Evolutionary conservation across 2,797 vertebrate genomes (phyloP), one percentile per base, ranked within the genome.

Genomic region (Ataeniobius toweri): DNA sequence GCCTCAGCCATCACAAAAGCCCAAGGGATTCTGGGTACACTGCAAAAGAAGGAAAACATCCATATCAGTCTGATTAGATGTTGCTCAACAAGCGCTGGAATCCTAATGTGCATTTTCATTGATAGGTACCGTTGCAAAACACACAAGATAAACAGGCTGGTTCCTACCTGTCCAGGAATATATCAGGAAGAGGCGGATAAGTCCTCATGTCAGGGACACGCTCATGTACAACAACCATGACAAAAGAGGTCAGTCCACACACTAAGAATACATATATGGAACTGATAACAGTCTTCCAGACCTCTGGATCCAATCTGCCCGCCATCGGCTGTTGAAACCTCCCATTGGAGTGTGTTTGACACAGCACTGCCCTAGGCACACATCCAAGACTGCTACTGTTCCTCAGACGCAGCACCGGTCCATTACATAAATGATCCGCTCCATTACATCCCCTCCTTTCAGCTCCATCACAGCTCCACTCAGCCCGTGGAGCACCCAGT

Each of bases 1-100:
- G 97, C 97, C 94, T 99, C 98, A 61, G 98, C 97, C 97, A 98
- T 98, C 76, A 97, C 96, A 92, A 99, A 99, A 78, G 98, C 98
- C 98, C 98, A 99, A 0, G 98, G 98, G 85, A 99, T 99, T 93
- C 97, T 96, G 71, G 98, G 98, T 85, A 99, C 97, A 0, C 98
- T 99, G 89, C 80, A 44, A 73, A 73, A 86, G 77, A 36, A 76
- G 72, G 89, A 81, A 88, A 80, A 89, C 75, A 84, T 41, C 7
- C 46, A 13, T 59, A 75, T 89, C 50, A 89, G 65, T 5, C 6
- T 39, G 87, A 91, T 89, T 76, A 85, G 85, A 87, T 89, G 89
- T 81, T 80, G 77, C 69, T 80, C 20, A 85, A 86, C 46, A 73
- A 70, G 14, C 0, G 6, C 2, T 28, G n/a, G 0, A 71, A 63